phyloP scores from a whole-genome alignment of 2,888 invertebrate genomes.

The Rhyacophila evoluta region DNA sequence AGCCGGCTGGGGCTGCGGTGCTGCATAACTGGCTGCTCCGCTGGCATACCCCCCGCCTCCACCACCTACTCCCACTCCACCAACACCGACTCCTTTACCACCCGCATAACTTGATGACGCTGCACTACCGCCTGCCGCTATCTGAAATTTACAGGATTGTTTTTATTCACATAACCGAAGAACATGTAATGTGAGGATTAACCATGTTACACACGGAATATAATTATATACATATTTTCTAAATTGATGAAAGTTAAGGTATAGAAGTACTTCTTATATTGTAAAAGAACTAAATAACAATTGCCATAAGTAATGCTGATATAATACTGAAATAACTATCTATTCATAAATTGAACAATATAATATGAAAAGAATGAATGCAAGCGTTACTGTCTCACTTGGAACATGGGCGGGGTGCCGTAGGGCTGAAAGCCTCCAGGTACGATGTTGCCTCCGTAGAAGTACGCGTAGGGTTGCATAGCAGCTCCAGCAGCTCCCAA shows the following conservation, averaged over 20 bases:
- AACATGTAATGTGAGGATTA: too few relatives aligned
- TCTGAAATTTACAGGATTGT: slow-evolving; percentile 39
- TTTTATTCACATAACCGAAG: too few relatives aligned
- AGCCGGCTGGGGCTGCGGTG: slow-evolving; percentile 39
- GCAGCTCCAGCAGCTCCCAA: slow-evolving; percentile 28
- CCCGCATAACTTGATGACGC: slow-evolving; percentile 50
- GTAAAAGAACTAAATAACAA: too few relatives aligned
- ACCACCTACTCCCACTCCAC: slow-evolving; percentile 4
- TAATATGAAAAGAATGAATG: too few relatives aligned
- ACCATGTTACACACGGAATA: too few relatives aligned
- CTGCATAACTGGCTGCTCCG: slow-evolving; percentile 30
- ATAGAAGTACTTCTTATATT: too few relatives aligned
- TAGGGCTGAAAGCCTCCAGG: slow-evolving; percentile 75
- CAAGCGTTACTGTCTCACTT: too few relatives aligned
- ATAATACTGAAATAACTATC: too few relatives aligned
- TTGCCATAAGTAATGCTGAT: too few relatives aligned
- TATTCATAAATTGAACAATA: too few relatives aligned
- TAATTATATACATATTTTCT: too few relatives aligned
- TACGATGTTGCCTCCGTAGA: slow-evolving; percentile 78
- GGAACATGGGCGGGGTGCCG: slow-evolving; percentile 76
- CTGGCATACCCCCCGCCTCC: slow-evolving; percentile 47
- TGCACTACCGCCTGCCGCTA: slow-evolving; percentile 49
- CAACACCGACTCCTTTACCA: slow-evolving; percentile 46
- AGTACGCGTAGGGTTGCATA: slow-evolving; percentile 69
- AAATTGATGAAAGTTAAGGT: too few relatives aligned